These are phyloP conservation scores for Scomber scombrus DNA, from an alignment of 2,113 vertebrate species.

Conservation along the genomic window DNA sequence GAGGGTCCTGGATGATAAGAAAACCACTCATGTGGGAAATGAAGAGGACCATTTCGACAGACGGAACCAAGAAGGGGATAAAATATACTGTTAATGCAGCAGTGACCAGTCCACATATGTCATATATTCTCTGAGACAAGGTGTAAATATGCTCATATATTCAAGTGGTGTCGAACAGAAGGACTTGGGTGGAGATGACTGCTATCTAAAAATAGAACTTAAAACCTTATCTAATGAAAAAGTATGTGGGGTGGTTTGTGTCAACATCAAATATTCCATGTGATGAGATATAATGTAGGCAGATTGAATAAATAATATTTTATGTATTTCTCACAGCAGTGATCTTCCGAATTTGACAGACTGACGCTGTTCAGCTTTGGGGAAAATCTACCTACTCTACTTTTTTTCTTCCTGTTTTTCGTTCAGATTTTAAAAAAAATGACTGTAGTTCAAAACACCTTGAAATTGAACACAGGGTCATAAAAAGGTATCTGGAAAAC, in stretches of 20 bases:
- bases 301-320: background rate
- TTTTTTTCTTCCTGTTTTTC: background rate
- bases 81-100: slow-evolving; percentile 79
- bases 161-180: slow-evolving; percentile 42
- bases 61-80: slow-evolving; percentile 69
- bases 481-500: slow-evolving; percentile 13
- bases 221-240: slow-evolving; percentile 31
- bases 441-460: slow-evolving; percentile 4
- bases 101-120: slow-evolving; percentile 69
- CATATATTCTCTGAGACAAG: slow-evolving; percentile 74
- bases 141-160: slow-evolving; percentile 81
- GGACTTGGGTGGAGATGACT: slow-evolving; percentile 43
- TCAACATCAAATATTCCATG: slow-evolving; percentile 45
- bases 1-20: slow-evolving; percentile 75
- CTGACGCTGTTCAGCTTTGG: background rate
- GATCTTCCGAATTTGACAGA: background rate
- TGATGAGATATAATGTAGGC: background rate
- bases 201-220: slow-evolving; percentile 30
- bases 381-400: background rate
- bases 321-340: background rate
- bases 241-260: slow-evolving; percentile 25
- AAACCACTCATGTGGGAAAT: slow-evolving; percentile 83
- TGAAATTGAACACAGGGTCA: slow-evolving; percentile 28
- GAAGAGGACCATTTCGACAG: slow-evolving; percentile 71
- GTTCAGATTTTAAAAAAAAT: background rate